A percentile compares a stretch with the other conserved stretches of the same genome.
These are phyloP conservation scores for Lycaena phlaeas DNA, from an alignment of 2,888 invertebrate species.

Conservation along the genomic window DNA sequence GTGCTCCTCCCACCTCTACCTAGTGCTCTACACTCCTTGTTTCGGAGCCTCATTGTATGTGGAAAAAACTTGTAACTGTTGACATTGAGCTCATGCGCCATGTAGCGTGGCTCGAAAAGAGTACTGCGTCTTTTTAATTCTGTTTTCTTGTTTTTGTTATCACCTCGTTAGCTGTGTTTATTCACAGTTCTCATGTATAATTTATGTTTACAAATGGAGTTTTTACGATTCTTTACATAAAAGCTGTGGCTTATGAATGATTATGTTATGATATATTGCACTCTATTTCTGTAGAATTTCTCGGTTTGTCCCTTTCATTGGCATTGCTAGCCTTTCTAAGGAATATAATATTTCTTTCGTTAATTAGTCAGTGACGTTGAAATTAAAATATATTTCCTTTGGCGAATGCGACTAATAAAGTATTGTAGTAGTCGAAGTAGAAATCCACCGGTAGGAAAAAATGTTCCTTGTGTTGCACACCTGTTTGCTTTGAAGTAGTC, in stretches of 20 bases:
- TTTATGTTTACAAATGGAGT: constrained; percentile 6
- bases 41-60: constrained; percentile 44
- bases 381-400: no score
- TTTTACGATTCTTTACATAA: constrained; percentile 8
- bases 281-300: neutral
- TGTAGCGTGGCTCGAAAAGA: constrained; percentile 24
- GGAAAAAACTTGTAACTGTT: constrained; percentile 53
- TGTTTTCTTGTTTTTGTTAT: constrained; percentile 23
- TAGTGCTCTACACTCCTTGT: constrained; percentile 52
- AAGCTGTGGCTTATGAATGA: constrained; percentile 9
- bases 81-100: constrained; percentile 50
- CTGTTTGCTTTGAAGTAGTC: no score
- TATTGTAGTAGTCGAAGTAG: no score
- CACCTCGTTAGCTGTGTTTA: constrained; percentile 25
- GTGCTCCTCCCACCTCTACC: constrained; percentile 25
- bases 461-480: no score
- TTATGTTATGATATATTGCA: constrained; percentile 2
- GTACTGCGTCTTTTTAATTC: constrained; percentile 26
- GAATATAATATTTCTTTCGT: neutral
- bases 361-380: neutral
- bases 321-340: no score
- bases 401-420: no score
- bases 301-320: neutral
- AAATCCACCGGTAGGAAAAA: no score
- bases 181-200: constrained; percentile 14